phyloP scores from a whole-genome alignment of 92 coral and sea anemone species.

The Chrysogorgia sp. region DNA sequence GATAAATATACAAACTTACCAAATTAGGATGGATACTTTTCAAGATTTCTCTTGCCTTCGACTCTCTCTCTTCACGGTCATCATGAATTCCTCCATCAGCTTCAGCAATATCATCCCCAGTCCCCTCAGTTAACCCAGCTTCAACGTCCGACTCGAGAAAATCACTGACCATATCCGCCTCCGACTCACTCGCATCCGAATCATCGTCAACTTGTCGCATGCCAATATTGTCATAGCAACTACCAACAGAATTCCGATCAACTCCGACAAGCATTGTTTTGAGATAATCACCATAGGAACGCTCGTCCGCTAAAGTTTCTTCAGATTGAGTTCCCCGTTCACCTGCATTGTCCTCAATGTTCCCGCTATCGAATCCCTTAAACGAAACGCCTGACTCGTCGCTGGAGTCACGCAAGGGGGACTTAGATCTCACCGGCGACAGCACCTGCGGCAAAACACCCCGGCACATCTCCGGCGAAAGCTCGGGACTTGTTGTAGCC shows the following conservation, averaged over 20 bases:
- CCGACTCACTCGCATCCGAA: conserved; percentile 22
- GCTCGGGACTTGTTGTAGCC: conserved; percentile 36
- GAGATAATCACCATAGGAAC: not conserved
- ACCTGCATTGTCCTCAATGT: not conserved
- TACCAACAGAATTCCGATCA: conserved; percentile 38
- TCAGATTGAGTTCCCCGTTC: not conserved
- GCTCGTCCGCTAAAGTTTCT: not conserved
- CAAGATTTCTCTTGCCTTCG: conserved; percentile 22
- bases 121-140: not conserved
- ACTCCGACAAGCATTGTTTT: conserved; percentile 9
- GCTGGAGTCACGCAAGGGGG: conserved; percentile 1
- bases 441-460: not conserved
- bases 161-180: conserved; percentile 20
- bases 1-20: conserved; percentile 5
- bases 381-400: not conserved
- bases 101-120: not conserved
- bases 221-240: conserved; percentile 38
- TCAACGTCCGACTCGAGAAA: conserved; percentile 32
- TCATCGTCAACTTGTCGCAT: conserved; percentile 2
- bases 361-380: not conserved
- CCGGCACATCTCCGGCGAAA: conserved; percentile 23
- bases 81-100: not conserved
- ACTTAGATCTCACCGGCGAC: conserved; percentile 14
- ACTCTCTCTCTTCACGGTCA: not conserved
- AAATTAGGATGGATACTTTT: conserved; percentile 28